Conservation (phyloP, 92 coral and sea anemone species). For the Palythoa grandis region DNA sequence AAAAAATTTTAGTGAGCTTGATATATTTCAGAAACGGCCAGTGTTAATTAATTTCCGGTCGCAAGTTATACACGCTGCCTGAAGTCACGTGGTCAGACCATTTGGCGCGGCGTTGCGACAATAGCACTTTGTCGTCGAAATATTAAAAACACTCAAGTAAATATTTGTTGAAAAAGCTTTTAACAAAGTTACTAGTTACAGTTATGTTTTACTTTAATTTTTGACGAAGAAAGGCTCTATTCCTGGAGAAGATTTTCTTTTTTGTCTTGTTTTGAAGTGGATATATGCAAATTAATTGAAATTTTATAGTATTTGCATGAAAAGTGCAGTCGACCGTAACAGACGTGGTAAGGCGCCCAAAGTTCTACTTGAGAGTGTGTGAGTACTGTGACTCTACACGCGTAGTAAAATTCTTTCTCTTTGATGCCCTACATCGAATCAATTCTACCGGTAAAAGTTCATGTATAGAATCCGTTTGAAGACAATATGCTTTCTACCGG, state of each 20-base stretch:
- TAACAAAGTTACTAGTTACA: background rate
- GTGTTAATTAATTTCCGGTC: conserved; percentile 29
- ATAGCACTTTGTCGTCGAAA: conserved; percentile 25
- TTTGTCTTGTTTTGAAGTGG: conserved; percentile 23
- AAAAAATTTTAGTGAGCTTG: background rate
- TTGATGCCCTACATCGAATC: background rate
- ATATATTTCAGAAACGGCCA: background rate
- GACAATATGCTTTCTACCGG: conserved; percentile 30
- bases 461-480: conserved; percentile 18
- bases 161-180: background rate
- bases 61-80: conserved; percentile 19
- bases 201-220: background rate
- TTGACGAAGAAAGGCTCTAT: background rate
- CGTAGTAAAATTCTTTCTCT: background rate
- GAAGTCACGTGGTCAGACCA: conserved; percentile 30
- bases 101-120: conserved; percentile 38
- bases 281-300: conserved; percentile 70
- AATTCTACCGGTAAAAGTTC: background rate
- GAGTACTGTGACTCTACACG: conserved; percentile 1
- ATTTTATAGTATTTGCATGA: conserved; percentile 78
- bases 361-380: background rate
- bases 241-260: background rate
- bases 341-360: conserved; percentile 63
- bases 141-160: background rate
- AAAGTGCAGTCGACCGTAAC: conserved; percentile 86